Evolutionary conservation across 2,888 invertebrate species (phyloP), one percentile per base, ranked within the genome.

Genomic region (Acleris sparsana): DNA sequence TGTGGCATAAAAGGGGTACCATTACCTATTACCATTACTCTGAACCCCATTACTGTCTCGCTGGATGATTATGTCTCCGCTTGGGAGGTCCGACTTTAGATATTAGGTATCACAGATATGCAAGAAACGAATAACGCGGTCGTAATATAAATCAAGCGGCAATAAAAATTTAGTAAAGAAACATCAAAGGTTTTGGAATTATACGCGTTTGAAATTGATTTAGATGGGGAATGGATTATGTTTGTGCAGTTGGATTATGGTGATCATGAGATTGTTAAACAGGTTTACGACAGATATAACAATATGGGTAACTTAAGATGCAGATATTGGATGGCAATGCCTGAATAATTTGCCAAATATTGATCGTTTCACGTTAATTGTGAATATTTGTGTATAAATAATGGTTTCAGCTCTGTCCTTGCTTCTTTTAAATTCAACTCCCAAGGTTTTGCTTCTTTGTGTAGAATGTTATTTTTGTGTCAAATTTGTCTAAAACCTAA

Each of bases 121-220:
- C 64, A 44, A 65, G 33, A 56, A n/a, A 52, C 46, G 52, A 55
- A 60, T 49, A 53, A 51, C 33, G n/a, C 44, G 33, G 22, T 57
- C 66, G 57, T 66, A 56, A 57, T 56, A 66, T 66, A 66, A 66
- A 66, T 66, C 66, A 57, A 44, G 49, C 20, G 22, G 60, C 29
- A 61, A 61, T 65, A 61, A 60, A 46, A 46, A 22, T 51, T 51
- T 61, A 29, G 49, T 49, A 49, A 60, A 60, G 60, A 17, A 53
- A 61, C 55, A 44, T 65, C 60, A 65, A 65, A 65, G 51, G 44
- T 51, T 51, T 56, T 48, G 29, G 13, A 18, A 53, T 46, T 46
- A 48, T 62, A 65, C 44, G 60, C 29, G 43, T 44, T 25, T 18
- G 2, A 46, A 59, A 65, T 60, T 65, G 55, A 65, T 65, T 60